Percentiles rank a stretch among this genome's conserved stretches.
These are phyloP conservation scores for Thalpophila matura DNA, from an alignment of 2,888 invertebrate genomes.

Conservation along the genomic window DNA sequence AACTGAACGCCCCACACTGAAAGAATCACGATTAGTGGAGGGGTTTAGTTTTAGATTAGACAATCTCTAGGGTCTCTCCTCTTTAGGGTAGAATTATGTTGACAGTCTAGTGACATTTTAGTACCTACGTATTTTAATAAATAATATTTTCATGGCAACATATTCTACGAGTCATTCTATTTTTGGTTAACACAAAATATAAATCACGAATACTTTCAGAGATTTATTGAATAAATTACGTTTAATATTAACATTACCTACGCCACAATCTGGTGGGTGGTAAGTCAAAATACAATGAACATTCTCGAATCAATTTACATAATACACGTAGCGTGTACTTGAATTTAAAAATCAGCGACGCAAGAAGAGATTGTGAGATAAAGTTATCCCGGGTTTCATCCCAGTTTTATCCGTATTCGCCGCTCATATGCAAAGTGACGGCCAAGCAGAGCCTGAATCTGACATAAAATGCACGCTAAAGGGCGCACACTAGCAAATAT, in stretches of 20 bases:
- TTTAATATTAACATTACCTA: constrained; percentile 52
- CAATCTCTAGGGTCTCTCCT: no score
- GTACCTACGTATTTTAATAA: no score
- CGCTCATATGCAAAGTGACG: constrained; percentile 78
- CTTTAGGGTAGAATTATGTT: constrained; percentile 17
- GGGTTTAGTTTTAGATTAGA: no score
- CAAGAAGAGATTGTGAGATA: constrained; percentile 76
- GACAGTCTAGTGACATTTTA: constrained; percentile 2
- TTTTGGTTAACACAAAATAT: constrained; percentile 24
- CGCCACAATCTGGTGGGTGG: constrained; percentile 55
- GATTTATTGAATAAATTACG: constrained; percentile 52
- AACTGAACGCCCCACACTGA: no score
- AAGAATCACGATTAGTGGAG: no score
- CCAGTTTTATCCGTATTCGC: constrained; percentile 73
- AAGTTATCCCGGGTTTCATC: constrained; percentile 79
- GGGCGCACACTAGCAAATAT: constrained; percentile 64
- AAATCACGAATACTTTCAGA: constrained; percentile 33
- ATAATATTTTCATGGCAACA: constrained; percentile 19
- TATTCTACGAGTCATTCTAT: constrained; percentile 9
- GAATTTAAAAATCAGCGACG: constrained; percentile 81
- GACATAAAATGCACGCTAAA: constrained; percentile 77
- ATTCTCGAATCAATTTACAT: constrained; percentile 80
- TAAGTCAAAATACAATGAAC: constrained; percentile 70
- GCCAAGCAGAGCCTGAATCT: constrained; percentile 68
- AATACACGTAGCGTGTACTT: constrained; percentile 76